A percentile compares a stretch with the other conserved stretches of the same genome.
phyloP scores from a whole-genome alignment of 2,888 invertebrate species.

The Leptogaster cylindrica region DNA sequence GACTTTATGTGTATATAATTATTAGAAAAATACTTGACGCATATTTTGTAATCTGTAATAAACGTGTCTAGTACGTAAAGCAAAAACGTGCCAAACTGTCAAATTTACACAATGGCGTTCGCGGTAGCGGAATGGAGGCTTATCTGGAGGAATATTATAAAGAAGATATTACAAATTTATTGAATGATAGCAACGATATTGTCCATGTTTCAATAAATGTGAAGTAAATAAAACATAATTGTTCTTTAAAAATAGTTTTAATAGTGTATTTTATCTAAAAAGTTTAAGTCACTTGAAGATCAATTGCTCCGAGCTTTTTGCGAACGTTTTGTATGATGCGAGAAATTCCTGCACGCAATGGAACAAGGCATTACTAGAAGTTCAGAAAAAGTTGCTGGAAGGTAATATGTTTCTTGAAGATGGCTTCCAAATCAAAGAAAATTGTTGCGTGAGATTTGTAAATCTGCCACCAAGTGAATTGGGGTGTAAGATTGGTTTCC shows the following conservation, averaged over 20 bases:
- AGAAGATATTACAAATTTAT: constrained; percentile 68
- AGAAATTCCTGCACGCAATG: constrained; percentile 69
- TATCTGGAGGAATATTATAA: constrained; percentile 69
- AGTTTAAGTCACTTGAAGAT: constrained; percentile 54
- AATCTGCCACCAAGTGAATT: constrained; percentile 71
- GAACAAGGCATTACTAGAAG: constrained; percentile 68
- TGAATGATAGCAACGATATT: constrained; percentile 67
- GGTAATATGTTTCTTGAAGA: constrained; percentile 56
- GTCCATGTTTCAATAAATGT: constrained; percentile 72
- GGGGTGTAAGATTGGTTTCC: constrained; percentile 66
- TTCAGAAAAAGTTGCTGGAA: constrained; percentile 67
- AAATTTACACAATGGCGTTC: neutral
- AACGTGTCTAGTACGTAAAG: too few species aligned
- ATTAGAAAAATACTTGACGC: too few species aligned
- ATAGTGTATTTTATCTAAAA: neutral
- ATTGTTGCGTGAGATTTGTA: constrained; percentile 72
- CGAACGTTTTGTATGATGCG: constrained; percentile 71
- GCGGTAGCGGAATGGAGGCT: constrained; percentile 57
- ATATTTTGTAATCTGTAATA: too few species aligned
- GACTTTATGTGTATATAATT: too few species aligned
- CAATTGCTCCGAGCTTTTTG: constrained; percentile 70
- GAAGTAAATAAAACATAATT: constrained; percentile 66
- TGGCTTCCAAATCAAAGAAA: constrained; percentile 65
- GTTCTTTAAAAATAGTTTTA: neutral
- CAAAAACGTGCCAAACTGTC: too few species aligned